Evolutionary conservation across 2,888 invertebrate genomes (phyloP), one percentile per base, ranked within the genome.

Genomic region (Coelopa pilipes): DNA sequence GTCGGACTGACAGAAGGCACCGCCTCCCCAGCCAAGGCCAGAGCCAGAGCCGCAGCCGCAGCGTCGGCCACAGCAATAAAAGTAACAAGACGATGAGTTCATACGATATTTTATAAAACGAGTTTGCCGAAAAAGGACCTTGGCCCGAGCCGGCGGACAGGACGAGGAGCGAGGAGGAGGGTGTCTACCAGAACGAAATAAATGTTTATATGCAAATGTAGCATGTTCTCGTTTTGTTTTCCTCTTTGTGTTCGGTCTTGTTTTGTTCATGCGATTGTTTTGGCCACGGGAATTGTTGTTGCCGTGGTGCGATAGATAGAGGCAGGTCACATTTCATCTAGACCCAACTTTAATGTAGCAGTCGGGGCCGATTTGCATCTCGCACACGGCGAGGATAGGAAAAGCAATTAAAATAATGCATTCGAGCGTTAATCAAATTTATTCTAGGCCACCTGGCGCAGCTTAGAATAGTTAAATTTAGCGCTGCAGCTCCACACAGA

Each of bases 351-450:
- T 13, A 57, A 15, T 57, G 57, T 57, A 19, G 21, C 57, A n/a
- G 21, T n/a, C 57, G n/a, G 19, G 17, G 21, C 7, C 34, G 21
- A 57, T 57, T 57, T 57, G 19, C 57, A 57, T 57, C 17, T 57
- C 34, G 57, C 17, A n/a, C 17, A 57, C 21, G 57, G 53, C 53
- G 17, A 17, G 53, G 50, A 67, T 55, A 15, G 13, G 7, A 67
- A 53, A 47, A 47, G 17, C 62, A 65, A 65, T 65, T 24, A 67
- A 67, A 67, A 24, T 49, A 19, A 67, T 53, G 49, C 49, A 45
- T 34, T 69, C 45, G 57, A 34, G 57, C 57, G 57, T 57, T 19
- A 34, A 69, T 57, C 19, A 59, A 57, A 57, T 24, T 68, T 53
- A 34, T 19, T 21, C 53, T 15, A 60, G 15, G 46, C 13, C 13